Evolutionary conservation across 2,888 invertebrate species (phyloP), one percentile per base, ranked within the genome.

Genomic region (Syrista parreyssii): DNA sequence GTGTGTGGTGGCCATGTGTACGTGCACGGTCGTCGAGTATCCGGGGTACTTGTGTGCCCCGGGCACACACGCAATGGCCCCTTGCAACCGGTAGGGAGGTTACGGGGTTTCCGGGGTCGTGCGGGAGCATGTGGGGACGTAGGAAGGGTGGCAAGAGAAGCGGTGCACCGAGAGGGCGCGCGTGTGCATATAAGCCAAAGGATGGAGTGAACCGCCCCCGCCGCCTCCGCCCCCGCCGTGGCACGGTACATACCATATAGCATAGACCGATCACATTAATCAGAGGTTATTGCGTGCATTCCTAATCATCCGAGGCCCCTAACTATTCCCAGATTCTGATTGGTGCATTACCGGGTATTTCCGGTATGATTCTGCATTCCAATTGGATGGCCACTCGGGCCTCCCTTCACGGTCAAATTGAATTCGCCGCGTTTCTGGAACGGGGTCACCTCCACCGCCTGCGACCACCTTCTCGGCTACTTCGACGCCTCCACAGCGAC

Each of bases 371-470:
- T 90, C 90, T 89, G 88, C 91, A 91, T 91, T 91, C 91, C 90
- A 89, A 91, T 90, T 91, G 91, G 91, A 86, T 86, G 84, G 85
- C 83, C 85, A 97, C 90, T 96, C 97, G 31, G 6, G 71, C 31
- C n/a, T 35, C 74, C 36, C 74, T 71, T 33, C 71, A 33, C 71
- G 71, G 12, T 33, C 71, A 71, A 71, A 71, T 71, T 71, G 71
- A 71, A 71, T 71, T 71, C 71, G 30, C 71, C 71, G 71, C 33
- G 71, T 71, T 33, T 55, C 55, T 55, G 55, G 55, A 23, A 55
- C 55, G 55, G 55, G 55, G 55, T 55, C 83, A 79, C 76, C 77
- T 76, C 11, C 76, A 31, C 30, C 35, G 23, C 35, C 35, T 32
- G 12, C 75, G 34, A 33, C 76, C 34, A 32, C 71, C 34, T 73